phyloP scores from a whole-genome alignment of 2,888 invertebrate species.

The Meiosimyza platycephala region DNA sequence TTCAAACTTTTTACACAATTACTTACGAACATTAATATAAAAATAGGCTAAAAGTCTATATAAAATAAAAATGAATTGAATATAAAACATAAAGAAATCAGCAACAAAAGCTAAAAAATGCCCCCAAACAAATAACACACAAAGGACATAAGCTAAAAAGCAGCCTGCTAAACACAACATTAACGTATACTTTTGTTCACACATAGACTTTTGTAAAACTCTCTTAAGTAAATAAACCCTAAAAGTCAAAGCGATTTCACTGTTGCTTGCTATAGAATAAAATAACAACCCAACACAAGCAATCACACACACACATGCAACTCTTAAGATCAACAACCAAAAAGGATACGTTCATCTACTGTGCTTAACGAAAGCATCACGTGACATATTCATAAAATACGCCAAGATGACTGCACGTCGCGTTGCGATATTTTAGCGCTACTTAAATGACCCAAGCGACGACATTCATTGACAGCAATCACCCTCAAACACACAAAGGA shows the following conservation, averaged over 20 bases:
- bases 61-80: slow-evolving; percentile 4
- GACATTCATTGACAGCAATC: slow-evolving; percentile 15
- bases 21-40: background rate
- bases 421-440: slow-evolving; percentile 55
- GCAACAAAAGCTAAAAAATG: background rate
- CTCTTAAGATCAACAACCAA: slow-evolving; percentile 21
- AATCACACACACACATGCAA: background rate
- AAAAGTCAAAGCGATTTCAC: too few species aligned
- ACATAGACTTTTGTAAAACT: too few species aligned
- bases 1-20: too few species aligned
- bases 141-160: too few species aligned
- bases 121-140: background rate
- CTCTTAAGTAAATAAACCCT: too few species aligned
- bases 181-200: too few species aligned
- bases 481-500: background rate
- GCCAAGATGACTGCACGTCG: slow-evolving; percentile 58
- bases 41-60: slow-evolving; percentile 12
- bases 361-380: slow-evolving; percentile 41
- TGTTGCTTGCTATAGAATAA: too few species aligned
- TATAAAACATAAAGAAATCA: background rate
- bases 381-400: slow-evolving; percentile 43
- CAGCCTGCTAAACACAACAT: too few species aligned
- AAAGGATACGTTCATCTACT: background rate
- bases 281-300: slow-evolving; percentile 23
- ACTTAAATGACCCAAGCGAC: slow-evolving; percentile 26